Percentiles rank a stretch among this genome's conserved stretches.
phyloP scores from a whole-genome alignment of 1,140 invertebrate species.

The Drosophila parvula region DNA sequence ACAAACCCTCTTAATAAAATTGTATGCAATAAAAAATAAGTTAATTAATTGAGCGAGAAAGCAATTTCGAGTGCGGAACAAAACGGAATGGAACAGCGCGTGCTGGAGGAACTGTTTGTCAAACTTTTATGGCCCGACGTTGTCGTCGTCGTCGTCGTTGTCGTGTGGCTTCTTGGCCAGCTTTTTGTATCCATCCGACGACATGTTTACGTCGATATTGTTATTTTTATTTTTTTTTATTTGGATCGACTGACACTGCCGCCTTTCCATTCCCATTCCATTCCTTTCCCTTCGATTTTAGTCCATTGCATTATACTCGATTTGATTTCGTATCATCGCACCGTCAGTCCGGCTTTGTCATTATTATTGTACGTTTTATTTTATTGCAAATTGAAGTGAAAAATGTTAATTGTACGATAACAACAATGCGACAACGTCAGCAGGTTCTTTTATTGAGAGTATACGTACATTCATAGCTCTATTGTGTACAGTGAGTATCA shows the following conservation, averaged over 20 bases:
- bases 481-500: neutral
- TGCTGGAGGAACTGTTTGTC: slow-evolving; percentile 13
- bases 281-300: slow-evolving; percentile 7
- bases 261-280: slow-evolving; percentile 10
- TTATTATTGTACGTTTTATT: slow-evolving; percentile 33
- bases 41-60: slow-evolving; percentile 25
- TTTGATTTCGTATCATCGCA: slow-evolving; percentile 19
- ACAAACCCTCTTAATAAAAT: slow-evolving; percentile 26
- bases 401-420: slow-evolving; percentile 53
- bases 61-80: slow-evolving; percentile 17
- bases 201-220: slow-evolving; percentile 27
- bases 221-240: slow-evolving; percentile 16
- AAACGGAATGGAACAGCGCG: slow-evolving; percentile 49
- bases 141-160: neutral
- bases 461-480: neutral
- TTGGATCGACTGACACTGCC: slow-evolving; percentile 14
- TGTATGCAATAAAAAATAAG: slow-evolving; percentile 34
- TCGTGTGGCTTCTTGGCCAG: slow-evolving; percentile 21
- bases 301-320: slow-evolving; percentile 6
- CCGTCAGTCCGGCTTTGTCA: slow-evolving; percentile 13
- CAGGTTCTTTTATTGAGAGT: slow-evolving; percentile 4
- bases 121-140: slow-evolving; percentile 24
- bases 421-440: slow-evolving; percentile 28
- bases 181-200: slow-evolving; percentile 28
- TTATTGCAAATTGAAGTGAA: slow-evolving; percentile 47